A percentile compares a stretch with the other conserved stretches of the same genome.
phyloP scores from a whole-genome alignment of 2,113 vertebrate genomes.

The Hyaena hyaena region DNA sequence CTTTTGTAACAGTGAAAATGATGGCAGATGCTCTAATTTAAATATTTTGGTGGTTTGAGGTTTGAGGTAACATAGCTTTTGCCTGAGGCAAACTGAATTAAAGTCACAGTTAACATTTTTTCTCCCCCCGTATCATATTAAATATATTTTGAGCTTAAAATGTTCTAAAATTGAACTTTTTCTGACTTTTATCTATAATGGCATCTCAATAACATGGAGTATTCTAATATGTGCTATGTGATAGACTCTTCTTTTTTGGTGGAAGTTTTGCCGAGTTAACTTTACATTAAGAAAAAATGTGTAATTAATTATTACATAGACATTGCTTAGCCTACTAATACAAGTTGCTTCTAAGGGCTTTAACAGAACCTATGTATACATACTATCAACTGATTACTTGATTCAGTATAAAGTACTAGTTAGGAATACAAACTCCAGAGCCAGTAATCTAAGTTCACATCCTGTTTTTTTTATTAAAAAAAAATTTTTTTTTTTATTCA shows the following conservation, averaged over 20 bases:
- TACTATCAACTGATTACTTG: neutral
- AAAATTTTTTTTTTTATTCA: too few relatives aligned
- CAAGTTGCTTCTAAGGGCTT: slow-evolving; percentile 21
- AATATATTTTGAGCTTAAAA: slow-evolving; percentile 45
- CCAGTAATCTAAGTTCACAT: neutral
- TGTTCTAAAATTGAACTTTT: slow-evolving; percentile 53
- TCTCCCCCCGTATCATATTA: neutral
- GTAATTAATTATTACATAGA: neutral
- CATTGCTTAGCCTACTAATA: neutral
- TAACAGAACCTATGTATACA: neutral
- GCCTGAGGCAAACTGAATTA: neutral
- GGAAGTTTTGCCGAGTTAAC: slow-evolving; percentile 48
- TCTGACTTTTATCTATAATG: slow-evolving; percentile 61
- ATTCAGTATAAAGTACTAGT: neutral
- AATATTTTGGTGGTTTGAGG: slow-evolving; percentile 34
- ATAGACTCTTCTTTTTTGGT: neutral
- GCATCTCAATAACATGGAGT: slow-evolving; percentile 55
- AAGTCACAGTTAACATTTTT: neutral
- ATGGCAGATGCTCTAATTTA: neutral
- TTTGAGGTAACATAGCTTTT: slow-evolving; percentile 40
- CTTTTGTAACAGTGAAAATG: slow-evolving; percentile 40
- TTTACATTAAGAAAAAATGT: slow-evolving; percentile 21
- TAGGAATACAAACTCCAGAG: neutral
- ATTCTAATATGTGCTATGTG: neutral
- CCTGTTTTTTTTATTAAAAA: neutral